phyloP scores from a whole-genome alignment of 92 coral and sea anemone genomes.

The Metridium senile region DNA sequence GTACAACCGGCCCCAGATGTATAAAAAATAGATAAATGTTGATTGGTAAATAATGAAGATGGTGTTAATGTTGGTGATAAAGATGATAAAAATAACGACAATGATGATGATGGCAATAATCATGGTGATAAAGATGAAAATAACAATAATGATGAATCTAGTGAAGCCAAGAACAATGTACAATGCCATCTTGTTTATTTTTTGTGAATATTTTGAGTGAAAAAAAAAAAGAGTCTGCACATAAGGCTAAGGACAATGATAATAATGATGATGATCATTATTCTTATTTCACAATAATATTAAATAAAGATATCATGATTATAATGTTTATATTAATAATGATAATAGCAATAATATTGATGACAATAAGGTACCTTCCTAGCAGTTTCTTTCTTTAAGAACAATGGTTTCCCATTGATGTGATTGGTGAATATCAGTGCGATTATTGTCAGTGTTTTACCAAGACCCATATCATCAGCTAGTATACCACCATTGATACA shows the following conservation, averaged over 20 bases:
- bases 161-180: no score
- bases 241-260: background rate
- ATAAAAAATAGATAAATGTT: no score
- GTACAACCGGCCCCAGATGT: no score
- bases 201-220: no score
- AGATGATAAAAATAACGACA: background rate
- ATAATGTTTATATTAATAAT: no score
- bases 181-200: no score
- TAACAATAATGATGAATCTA: no score
- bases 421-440: conserved; percentile 82
- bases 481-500: conserved; percentile 80
- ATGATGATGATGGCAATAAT: background rate
- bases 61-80: no score
- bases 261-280: background rate
- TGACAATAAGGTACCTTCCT: conserved; percentile 2
- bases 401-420: conserved; percentile 78
- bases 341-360: background rate
- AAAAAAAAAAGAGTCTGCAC: background rate
- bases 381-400: conserved; percentile 50
- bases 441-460: conserved; percentile 75
- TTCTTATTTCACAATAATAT: background rate
- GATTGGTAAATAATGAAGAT: no score
- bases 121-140: no score
- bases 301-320: background rate
- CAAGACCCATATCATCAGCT: conserved; percentile 94